phyloP scores from a whole-genome alignment of 2,888 invertebrate species.

The Nasonovia ribisnigri region DNA sequence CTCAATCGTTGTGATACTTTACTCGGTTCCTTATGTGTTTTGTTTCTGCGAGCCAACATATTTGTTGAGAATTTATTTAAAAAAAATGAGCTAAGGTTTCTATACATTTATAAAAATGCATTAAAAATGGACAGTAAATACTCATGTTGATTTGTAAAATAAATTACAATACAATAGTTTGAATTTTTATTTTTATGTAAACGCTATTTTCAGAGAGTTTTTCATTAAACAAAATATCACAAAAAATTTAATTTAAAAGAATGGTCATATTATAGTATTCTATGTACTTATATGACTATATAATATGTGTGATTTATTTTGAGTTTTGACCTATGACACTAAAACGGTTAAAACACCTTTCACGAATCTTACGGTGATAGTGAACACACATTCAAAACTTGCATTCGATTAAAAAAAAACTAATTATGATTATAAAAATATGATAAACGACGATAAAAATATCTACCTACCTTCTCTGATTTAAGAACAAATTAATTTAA shows the following conservation, averaged over 20 bases:
- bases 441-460: background rate
- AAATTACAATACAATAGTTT: background rate
- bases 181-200: background rate
- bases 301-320: background rate
- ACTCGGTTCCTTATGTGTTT: background rate
- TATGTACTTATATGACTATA: background rate
- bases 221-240: background rate
- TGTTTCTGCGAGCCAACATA: background rate
- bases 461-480: background rate
- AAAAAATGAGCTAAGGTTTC: background rate
- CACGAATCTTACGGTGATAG: background rate
- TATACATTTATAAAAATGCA: background rate
- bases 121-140: background rate
- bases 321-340: background rate
- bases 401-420: background rate
- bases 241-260: background rate
- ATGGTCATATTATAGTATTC: background rate
- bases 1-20: slow-evolving; percentile 13
- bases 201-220: background rate
- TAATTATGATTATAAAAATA: background rate
- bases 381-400: background rate
- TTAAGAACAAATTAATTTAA: background rate
- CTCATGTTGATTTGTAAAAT: background rate
- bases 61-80: background rate
- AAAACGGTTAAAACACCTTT: background rate